Percentiles rank a stretch among this genome's conserved stretches.
Conservation (phyloP, 2,888 invertebrate genomes). For the Leucoptera coffeella region DNA sequence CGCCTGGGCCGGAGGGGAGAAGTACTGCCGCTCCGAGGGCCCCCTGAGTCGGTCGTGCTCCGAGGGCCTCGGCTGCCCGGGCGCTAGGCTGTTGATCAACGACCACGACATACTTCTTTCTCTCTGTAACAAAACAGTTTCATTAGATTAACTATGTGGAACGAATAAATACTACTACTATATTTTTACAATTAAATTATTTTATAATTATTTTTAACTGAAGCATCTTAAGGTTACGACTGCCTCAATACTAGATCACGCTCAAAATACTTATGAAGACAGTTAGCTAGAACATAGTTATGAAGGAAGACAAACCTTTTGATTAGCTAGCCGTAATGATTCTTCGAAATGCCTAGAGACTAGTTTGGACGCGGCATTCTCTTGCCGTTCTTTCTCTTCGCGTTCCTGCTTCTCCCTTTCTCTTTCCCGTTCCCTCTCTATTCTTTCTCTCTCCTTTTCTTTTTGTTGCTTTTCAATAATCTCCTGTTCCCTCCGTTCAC, state of each 20-base stretch:
- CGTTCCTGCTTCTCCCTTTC: conserved; percentile 46
- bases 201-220: not conserved
- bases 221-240: no score
- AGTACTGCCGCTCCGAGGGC: conserved; percentile 18
- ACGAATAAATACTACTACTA: conserved; percentile 6
- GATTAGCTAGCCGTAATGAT: conserved; percentile 70
- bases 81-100: conserved; percentile 46
- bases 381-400: conserved; percentile 52
- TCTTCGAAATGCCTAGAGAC: conserved; percentile 88
- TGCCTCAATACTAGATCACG: no score
- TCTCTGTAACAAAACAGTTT: conserved; percentile 22
- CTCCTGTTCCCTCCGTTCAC: conserved; percentile 44
- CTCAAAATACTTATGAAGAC: no score
- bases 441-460: conserved; percentile 60
- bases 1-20: conserved; percentile 12
- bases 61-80: conserved; percentile 18
- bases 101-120: conserved; percentile 50
- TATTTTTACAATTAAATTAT: conserved; percentile 4
- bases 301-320: no score
- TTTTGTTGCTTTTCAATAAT: conserved; percentile 64
- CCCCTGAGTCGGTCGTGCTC: conserved; percentile 20
- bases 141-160: conserved; percentile 4
- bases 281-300: no score
- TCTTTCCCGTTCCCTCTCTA: conserved; percentile 46
- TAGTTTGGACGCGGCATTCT: conserved; percentile 70